phyloP scores from a whole-genome alignment of 2,113 vertebrate species.

The Phocoena phocoena region DNA sequence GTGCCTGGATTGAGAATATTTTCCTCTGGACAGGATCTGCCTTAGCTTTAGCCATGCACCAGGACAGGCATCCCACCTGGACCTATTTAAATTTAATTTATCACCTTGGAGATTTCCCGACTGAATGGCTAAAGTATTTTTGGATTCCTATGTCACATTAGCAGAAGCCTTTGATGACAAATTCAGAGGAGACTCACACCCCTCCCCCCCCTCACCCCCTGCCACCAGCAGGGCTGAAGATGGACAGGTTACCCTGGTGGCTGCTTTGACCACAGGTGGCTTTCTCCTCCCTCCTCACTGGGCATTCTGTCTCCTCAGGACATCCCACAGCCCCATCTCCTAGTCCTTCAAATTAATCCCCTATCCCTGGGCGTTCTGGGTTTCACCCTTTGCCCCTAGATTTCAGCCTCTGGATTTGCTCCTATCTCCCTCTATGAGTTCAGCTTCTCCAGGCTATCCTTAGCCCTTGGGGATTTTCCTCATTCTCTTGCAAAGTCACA shows the following conservation, averaged over 20 bases:
- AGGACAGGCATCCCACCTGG: neutral
- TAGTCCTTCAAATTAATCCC: no score
- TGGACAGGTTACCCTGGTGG: neutral
- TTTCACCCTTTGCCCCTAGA: neutral
- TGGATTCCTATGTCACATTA: neutral
- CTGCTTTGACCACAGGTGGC: neutral
- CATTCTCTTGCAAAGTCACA: neutral
- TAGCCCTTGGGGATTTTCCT: neutral
- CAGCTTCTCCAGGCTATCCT: no score
- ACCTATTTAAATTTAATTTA: neutral
- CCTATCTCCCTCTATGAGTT: neutral
- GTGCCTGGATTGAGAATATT: neutral
- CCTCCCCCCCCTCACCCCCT: fast-evolving
- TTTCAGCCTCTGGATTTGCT: neutral
- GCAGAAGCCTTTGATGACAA: no score
- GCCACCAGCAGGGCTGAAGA: neutral
- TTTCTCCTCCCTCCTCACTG: neutral
- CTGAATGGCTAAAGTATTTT: neutral
- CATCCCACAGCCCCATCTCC: neutral
- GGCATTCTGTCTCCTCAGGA: neutral
- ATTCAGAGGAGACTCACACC: neutral
- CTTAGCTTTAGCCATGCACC: neutral
- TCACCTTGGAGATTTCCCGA: neutral
- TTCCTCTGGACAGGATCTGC: neutral
- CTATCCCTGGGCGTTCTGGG: no score